Percentiles rank a stretch among this genome's conserved stretches.
These are phyloP conservation scores for Bicyclus anynana DNA, from an alignment of 1,140 invertebrate genomes.

Conservation along the genomic window DNA sequence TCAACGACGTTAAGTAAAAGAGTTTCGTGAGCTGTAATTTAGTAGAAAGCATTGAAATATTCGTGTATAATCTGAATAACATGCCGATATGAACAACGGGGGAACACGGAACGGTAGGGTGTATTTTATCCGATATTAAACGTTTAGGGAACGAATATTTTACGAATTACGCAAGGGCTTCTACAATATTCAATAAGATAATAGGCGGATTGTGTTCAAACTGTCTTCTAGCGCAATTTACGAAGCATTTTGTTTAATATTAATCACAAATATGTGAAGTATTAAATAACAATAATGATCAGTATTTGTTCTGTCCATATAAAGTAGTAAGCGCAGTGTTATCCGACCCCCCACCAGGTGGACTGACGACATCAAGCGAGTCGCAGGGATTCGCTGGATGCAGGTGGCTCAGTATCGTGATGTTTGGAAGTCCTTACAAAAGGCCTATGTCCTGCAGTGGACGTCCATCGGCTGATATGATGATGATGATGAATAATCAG, in stretches of 20 bases:
- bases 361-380: no score
- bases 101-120: slow-evolving; percentile 65
- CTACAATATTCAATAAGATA: slow-evolving; percentile 63
- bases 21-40: slow-evolving; percentile 74
- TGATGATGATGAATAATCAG: no score
- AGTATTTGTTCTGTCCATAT: no score
- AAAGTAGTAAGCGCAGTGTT: no score
- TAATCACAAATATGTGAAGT: not conserved
- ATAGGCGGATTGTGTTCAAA: slow-evolving; percentile 17
- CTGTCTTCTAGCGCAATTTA: not conserved
- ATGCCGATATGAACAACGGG: slow-evolving; percentile 76
- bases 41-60: slow-evolving; percentile 77
- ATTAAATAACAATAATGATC: no score
- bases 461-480: no score
- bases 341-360: no score
- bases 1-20: slow-evolving; percentile 38
- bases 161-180: slow-evolving; percentile 62
- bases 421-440: no score
- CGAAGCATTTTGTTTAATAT: not conserved
- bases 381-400: no score
- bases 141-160: slow-evolving; percentile 71
- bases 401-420: no score
- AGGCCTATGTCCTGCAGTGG: no score
- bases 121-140: slow-evolving; percentile 76
- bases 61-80: slow-evolving; percentile 77